Evolutionary conservation across 2,113 vertebrate genomes (phyloP), one percentile per base, ranked within the genome.

Genomic region (Pipa parva): DNA sequence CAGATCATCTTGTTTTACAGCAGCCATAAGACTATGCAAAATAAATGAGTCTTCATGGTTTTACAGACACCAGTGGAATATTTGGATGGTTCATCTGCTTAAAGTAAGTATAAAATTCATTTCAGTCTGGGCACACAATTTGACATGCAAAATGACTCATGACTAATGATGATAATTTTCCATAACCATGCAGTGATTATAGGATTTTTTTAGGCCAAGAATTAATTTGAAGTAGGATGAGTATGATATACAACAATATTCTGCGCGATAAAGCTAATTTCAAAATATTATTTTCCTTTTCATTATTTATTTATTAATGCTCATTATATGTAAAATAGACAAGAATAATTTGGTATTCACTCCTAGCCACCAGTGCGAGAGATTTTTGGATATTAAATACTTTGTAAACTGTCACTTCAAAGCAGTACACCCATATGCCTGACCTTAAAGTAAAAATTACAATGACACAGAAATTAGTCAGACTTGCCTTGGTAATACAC

Each of bases 111-210:
- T n/a, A 56, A 29, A 55, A 55, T 55, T 21, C 9, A 33, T 33
- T 15, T n/a, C 28, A 22, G 55, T 58, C 26, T n/a, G n/a, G 17
- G 28, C 26, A 29, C 52, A 29, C 22, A 52, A 52, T 54, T 54
- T 54, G 50, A 54, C 31, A 58, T 58, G 28, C 29, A 58, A 21
- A 36, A 36, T 58, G 55, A 29, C 18, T 58, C 18, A 22, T 58
- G 13, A 33, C 10, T 58, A 33, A 58, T 36, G 31, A 25, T 15
- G 26, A 56, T 31, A 18, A n/a, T 31, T 56, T 27, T 22, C 31
- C 20, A 36, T 58, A 36, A 58, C 55, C 37, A 36, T 13, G 21
- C n/a, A 33, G 22, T 58, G 29, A 58, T 36, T 55, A 55, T 20
- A 10, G 20, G 18, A 36, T 58, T n/a, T 58, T 33, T 58, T 20